phyloP scores from a whole-genome alignment of 2,113 vertebrate genomes.

The Datnioides undecimradiatus region DNA sequence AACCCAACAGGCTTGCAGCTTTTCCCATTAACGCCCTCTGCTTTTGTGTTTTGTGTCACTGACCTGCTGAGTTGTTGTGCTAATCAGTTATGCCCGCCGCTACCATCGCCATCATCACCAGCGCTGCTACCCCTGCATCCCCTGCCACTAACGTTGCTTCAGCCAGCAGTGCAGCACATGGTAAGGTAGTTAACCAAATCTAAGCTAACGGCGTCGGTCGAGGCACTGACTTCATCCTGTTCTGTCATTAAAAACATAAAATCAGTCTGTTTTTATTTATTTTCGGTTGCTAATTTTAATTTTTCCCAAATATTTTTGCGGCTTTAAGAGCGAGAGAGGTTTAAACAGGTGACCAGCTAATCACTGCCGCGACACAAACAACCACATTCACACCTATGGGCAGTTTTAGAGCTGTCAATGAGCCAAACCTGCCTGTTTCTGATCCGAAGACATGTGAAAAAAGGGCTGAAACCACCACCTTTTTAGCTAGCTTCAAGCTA shows the following conservation, averaged over 20 bases:
- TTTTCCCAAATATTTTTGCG: too few species aligned
- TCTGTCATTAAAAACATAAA: too few species aligned
- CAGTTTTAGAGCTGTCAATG: too few species aligned
- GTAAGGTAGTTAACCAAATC: slow-evolving; percentile 45
- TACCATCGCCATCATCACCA: slow-evolving; percentile 32
- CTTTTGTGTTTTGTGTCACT: slow-evolving; percentile 43
- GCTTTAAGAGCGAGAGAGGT: not conserved
- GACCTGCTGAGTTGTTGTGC: slow-evolving; percentile 51
- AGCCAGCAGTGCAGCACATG: slow-evolving; percentile 37
- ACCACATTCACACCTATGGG: too few species aligned
- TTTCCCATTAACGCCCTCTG: not conserved
- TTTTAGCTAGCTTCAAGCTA: too few species aligned
- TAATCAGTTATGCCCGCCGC: slow-evolving; percentile 43
- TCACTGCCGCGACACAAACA: too few species aligned
- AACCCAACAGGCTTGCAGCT: not conserved
- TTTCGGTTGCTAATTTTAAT: too few species aligned
- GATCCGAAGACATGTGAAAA: too few species aligned
- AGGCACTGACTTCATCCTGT: too few species aligned
- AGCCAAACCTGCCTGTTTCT: too few species aligned
- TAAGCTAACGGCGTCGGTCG: not conserved
- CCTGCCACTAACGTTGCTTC: slow-evolving; percentile 43
- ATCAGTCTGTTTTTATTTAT: not conserved
- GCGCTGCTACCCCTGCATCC: slow-evolving; percentile 25
- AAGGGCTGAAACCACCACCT: too few species aligned
- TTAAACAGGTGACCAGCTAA: not conserved